phyloP scores from a whole-genome alignment of 2,888 invertebrate genomes.

The Harmothoe impar region DNA sequence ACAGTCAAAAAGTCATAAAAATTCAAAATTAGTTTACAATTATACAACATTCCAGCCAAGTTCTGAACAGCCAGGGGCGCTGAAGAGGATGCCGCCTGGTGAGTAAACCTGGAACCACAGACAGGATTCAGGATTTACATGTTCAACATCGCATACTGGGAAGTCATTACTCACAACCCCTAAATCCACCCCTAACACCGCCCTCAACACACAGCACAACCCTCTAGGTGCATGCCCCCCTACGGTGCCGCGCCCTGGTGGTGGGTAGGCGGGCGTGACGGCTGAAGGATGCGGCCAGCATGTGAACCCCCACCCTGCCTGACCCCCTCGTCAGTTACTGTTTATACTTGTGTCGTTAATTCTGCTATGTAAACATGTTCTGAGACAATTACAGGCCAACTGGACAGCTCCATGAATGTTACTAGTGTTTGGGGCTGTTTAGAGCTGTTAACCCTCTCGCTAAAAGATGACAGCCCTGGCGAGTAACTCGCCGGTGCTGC shows the following conservation, averaged over 20 bases:
- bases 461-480: too few species aligned
- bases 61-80: not conserved
- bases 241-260: not conserved
- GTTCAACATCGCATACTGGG: not conserved
- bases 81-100: conserved; percentile 6
- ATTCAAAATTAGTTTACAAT: too few species aligned
- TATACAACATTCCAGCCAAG: too few species aligned
- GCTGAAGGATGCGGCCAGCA: not conserved
- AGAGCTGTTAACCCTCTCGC: too few species aligned
- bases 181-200: not conserved
- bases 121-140: too few species aligned
- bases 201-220: not conserved
- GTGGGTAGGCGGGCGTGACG: conserved; percentile 12
- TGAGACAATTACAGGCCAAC: not conserved
- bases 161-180: not conserved
- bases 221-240: not conserved
- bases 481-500: too few species aligned
- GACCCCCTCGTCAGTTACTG: not conserved
- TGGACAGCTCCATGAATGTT: conserved; percentile 4
- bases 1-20: too few species aligned
- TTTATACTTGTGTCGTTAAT: conserved; percentile 23
- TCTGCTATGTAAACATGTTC: not conserved
- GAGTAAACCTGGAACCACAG: conserved; percentile 1
- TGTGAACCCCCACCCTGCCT: not conserved
- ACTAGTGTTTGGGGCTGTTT: not conserved